phyloP scores from a whole-genome alignment of 2,797 vertebrate genomes.

The Petrocephalus schoutedeni region DNA sequence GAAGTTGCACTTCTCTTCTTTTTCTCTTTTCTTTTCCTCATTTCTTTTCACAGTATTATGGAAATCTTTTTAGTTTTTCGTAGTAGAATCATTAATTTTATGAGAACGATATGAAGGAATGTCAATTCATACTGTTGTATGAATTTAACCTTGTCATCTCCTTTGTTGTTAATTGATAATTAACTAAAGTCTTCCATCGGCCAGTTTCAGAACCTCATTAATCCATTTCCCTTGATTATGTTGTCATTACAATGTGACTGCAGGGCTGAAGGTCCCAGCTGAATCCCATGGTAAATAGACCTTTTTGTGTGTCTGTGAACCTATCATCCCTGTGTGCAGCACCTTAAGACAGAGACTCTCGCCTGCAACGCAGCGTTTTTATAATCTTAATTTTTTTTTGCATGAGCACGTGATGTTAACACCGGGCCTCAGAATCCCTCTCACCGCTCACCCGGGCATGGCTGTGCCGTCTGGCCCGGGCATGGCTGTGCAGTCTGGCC shows the following conservation, averaged over 20 bases:
- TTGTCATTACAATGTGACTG: conserved; percentile 55
- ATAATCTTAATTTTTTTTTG: neutral
- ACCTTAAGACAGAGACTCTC: conserved; percentile 25
- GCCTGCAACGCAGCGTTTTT: conserved; percentile 9
- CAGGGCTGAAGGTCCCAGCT: conserved; percentile 65
- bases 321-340: conserved; percentile 34
- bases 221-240: conserved; percentile 40
- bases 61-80: neutral
- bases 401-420: conserved; percentile 16
- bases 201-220: conserved; percentile 13
- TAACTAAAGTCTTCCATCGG: neutral
- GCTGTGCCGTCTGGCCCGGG: neutral
- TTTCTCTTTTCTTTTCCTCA: neutral
- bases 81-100: neutral
- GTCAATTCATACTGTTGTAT: neutral
- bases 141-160: neutral
- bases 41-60: neutral
- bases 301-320: conserved; percentile 39
- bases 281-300: conserved; percentile 72
- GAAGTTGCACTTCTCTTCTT: neutral
- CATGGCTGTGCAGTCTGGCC: too few species aligned
- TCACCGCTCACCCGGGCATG: neutral
- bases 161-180: neutral
- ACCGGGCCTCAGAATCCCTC: neutral
- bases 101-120: neutral